Conservation (phyloP, 1,140 invertebrate genomes). For the Ips typographus region DNA sequence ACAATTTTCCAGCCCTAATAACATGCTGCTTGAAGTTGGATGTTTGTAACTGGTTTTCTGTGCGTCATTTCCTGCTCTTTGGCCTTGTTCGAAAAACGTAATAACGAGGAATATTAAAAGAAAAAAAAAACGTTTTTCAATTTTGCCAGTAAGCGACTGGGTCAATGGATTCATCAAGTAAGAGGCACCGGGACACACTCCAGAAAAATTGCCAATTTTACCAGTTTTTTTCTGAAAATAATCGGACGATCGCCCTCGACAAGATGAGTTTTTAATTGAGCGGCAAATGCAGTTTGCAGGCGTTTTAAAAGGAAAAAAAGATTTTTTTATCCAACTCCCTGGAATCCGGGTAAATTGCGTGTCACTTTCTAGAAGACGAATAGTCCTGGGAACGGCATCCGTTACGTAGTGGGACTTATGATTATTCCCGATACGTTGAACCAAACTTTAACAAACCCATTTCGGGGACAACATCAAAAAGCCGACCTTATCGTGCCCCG, state of each 20-base stretch:
- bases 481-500: not conserved
- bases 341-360: conserved; percentile 45
- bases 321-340: conserved; percentile 8
- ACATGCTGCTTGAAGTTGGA: no score
- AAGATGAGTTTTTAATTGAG: conserved; percentile 22
- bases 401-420: not conserved
- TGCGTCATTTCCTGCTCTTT: not conserved
- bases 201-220: conserved; percentile 17
- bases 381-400: conserved; percentile 37
- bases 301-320: not conserved
- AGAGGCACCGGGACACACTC: not conserved
- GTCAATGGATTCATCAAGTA: conserved; percentile 9
- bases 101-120: conserved; percentile 9
- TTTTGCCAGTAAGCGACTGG: conserved; percentile 5
- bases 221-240: conserved; percentile 1
- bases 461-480: not conserved
- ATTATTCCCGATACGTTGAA: not conserved
- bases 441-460: not conserved
- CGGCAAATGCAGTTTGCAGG: conserved; percentile 9
- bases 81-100: not conserved
- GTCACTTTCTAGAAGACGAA: conserved; percentile 45
- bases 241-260: not conserved
- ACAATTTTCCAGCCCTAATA: no score
- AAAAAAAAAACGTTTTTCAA: conserved; percentile 6
- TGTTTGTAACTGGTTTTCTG: not conserved